Evolutionary conservation across 2,888 invertebrate species (phyloP).

Genomic region (Xanthia icteritia): DNA sequence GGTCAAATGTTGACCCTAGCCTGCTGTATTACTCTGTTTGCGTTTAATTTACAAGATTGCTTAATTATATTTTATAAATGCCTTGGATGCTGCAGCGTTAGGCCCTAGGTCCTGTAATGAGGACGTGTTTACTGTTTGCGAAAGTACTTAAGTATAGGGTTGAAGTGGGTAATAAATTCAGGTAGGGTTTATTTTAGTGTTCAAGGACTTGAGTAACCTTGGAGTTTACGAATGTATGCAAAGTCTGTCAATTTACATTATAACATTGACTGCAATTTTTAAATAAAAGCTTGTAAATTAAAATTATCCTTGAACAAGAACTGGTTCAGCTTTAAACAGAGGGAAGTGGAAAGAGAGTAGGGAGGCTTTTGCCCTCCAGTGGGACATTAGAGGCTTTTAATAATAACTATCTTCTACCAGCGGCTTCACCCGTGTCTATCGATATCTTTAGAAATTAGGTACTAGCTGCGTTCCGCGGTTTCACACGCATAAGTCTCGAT

Average conservation of each 20-base stretch:
- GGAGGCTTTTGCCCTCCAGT: no score
- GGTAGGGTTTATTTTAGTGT: constrained; percentile 21
- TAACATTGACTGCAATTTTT: not conserved
- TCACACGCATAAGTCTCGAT: no score
- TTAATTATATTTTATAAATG: constrained; percentile 61
- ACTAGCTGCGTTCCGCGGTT: no score
- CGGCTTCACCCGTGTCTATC: no score
- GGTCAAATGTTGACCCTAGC: constrained; percentile 68
- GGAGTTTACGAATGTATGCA: not conserved
- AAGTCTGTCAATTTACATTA: not conserved
- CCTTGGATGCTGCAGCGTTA: not conserved
- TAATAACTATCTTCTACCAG: no score
- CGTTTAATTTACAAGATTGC: constrained; percentile 66
- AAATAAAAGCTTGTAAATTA: not conserved
- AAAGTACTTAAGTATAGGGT: constrained; percentile 1
- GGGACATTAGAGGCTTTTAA: no score
- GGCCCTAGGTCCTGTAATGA: constrained; percentile 5
- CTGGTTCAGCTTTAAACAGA: no score
- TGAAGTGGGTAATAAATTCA: constrained; percentile 26
- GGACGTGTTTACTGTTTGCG: constrained; percentile 28
- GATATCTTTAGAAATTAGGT: no score
- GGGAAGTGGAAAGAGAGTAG: no score
- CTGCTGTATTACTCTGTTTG: constrained; percentile 47
- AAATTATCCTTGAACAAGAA: not conserved
- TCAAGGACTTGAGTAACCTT: constrained; percentile 7